Base-by-base conservation (phyloP, 2,113 vertebrate species). In the Hemicordylus capensis region DNA sequence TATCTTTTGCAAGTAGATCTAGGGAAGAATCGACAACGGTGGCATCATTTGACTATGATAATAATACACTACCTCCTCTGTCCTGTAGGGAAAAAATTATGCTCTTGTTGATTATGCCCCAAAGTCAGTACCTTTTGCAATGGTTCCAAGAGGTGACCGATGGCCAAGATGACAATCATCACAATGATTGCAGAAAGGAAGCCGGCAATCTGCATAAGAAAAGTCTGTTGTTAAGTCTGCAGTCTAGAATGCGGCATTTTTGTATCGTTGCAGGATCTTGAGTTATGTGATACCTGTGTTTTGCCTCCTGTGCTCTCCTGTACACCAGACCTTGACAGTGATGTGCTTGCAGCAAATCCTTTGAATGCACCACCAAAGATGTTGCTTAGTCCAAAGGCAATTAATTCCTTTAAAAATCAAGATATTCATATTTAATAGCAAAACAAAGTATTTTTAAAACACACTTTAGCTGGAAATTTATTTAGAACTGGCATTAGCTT, bases 271-370 rank as follows among this genome's bases (percentile, higher is more conserved):
- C 11, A 48, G 14, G 3, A 42, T 73, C 20, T 84, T 1, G 75
- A 78, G 61, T 31, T 59, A 54, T 59, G 24, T 48, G 34, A 5
- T 96, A 99, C 98, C 98, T 99, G 99, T 0, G 98, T 99, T 96
- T 99, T 99, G 2, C 98, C 98, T 31, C 98, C 98, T 0, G 98
- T 98, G 91, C 98, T 99, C 89, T 99, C 99, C 90, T 99, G 99
- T 42, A 99, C 97, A 14, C 97, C 98, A 1, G 97, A 98, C 92
- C 99, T 97, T 44, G 99, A 98, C 39, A 99, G 96, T 86, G 98
- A 95, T 0, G 98, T 99, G 64, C 98, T 99, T 0, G 96, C 96
- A 14, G 97, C 97, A 93, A 99, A 98, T 9, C 98, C 97, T 93
- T 93, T 97, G 93, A 99, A 99, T 2, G 96, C 93, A n/a, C 98